Percentiles rank a stretch among this genome's conserved stretches.
Evolutionary conservation across 2,888 invertebrate genomes (phyloP).

Genomic region (Phyllotreta striolata): DNA sequence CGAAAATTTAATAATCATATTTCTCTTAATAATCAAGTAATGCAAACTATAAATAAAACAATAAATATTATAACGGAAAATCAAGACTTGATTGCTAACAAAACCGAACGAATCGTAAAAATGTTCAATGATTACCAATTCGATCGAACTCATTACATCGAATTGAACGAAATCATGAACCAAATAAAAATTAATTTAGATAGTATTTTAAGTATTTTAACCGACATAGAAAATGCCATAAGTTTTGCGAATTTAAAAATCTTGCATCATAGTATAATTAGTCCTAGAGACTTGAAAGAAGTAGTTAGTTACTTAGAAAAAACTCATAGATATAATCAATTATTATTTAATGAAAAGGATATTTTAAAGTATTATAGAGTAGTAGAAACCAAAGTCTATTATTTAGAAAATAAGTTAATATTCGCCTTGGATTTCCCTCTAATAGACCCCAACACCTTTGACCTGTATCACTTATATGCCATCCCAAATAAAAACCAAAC

Average conservation of each 20-base stretch:
- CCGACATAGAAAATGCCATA: constrained; percentile 4
- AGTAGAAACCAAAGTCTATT: constrained; percentile 6
- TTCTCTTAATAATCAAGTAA: neutral
- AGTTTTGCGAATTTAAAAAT: constrained; percentile 10
- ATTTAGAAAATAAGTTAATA: neutral
- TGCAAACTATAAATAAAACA: neutral
- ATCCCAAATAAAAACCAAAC: constrained; percentile 1
- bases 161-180: neutral
- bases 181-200: constrained; percentile 4
- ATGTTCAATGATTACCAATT: neutral
- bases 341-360: constrained; percentile 1
- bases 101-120: neutral
- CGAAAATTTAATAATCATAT: neutral
- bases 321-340: neutral
- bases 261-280: neutral
- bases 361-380: neutral
- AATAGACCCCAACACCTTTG: neutral
- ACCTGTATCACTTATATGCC: neutral
- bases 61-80: neutral
- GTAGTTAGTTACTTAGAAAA: neutral
- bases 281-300: constrained; percentile 1
- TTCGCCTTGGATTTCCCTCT: constrained; percentile 5
- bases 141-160: neutral
- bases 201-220: neutral
- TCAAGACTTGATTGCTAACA: neutral